These are phyloP conservation scores for Euura lappo DNA, from an alignment of 1,140 invertebrate species.

Conservation along the genomic window DNA sequence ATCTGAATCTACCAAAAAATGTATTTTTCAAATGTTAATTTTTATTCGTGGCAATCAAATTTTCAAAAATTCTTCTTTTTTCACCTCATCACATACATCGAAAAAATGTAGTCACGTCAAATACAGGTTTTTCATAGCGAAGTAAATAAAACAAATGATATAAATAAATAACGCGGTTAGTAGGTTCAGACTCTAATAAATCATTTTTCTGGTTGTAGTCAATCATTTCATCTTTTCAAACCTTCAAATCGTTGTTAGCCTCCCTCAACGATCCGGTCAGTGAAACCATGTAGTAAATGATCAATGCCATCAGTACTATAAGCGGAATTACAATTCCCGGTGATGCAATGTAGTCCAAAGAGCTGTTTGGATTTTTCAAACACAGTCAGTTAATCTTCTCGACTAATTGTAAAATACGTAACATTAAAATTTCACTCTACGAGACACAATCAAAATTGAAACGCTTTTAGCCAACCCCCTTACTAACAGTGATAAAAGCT, in stretches of 20 bases:
- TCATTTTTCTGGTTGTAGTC: neutral
- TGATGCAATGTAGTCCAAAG: slow-evolving; percentile 85
- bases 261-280: slow-evolving; percentile 88
- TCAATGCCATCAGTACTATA: slow-evolving; percentile 87
- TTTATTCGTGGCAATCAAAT: neutral
- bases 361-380: slow-evolving; percentile 68
- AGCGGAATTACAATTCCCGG: slow-evolving; percentile 94
- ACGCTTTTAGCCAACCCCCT: no score
- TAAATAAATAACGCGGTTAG: neutral
- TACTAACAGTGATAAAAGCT: no score
- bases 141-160: neutral
- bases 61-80: no score
- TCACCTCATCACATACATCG: no score
- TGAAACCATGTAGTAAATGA: slow-evolving; percentile 95
- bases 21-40: slow-evolving; percentile 11
- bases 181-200: neutral
- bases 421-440: slow-evolving; percentile 10
- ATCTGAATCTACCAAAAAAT: neutral
- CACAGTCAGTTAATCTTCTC: slow-evolving; percentile 66
- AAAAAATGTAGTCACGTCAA: neutral
- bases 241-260: slow-evolving; percentile 92
- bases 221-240: slow-evolving; percentile 38
- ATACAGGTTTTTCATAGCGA: neutral
- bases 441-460: no score
- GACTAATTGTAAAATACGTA: slow-evolving; percentile 7